Conservation (phyloP, 2,888 invertebrate species). For the Microctonus brassicae region DNA sequence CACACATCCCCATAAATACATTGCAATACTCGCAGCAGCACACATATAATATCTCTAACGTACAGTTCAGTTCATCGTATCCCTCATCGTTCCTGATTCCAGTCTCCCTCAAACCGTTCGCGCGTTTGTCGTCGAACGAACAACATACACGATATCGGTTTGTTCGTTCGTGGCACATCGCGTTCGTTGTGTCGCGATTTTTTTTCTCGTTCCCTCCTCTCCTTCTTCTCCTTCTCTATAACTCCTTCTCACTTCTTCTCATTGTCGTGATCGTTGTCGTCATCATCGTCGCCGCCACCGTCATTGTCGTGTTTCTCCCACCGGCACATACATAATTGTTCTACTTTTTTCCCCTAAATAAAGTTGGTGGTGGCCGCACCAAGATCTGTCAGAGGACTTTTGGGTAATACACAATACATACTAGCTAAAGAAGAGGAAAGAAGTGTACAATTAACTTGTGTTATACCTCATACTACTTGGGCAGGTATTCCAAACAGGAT, state of each 20-base stretch:
- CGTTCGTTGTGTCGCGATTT: conserved; percentile 57
- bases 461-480: too few species aligned
- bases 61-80: conserved; percentile 34
- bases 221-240: conserved; percentile 47
- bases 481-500: conserved; percentile 53
- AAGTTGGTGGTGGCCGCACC: conserved; percentile 4
- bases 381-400: not conserved
- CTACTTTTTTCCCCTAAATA: conserved; percentile 15
- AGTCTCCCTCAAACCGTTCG: conserved; percentile 65
- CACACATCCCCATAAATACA: not conserved
- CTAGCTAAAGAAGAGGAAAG: conserved; percentile 11
- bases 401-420: not conserved
- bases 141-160: conserved; percentile 20
- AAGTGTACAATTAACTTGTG: not conserved
- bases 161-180: conserved; percentile 55
- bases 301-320: not conserved
- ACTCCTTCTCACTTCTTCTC: conserved; percentile 37
- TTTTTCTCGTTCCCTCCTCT: conserved; percentile 60
- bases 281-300: not conserved
- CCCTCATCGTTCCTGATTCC: conserved; percentile 44
- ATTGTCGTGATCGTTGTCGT: not conserved
- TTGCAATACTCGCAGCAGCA: too few species aligned
- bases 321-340: conserved; percentile 19
- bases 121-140: conserved; percentile 54
- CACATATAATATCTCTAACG: not conserved